Evolutionary conservation across 2,797 vertebrate species (phyloP), one percentile per base, ranked within the genome.

Genomic region (Sandelia bainsii): DNA sequence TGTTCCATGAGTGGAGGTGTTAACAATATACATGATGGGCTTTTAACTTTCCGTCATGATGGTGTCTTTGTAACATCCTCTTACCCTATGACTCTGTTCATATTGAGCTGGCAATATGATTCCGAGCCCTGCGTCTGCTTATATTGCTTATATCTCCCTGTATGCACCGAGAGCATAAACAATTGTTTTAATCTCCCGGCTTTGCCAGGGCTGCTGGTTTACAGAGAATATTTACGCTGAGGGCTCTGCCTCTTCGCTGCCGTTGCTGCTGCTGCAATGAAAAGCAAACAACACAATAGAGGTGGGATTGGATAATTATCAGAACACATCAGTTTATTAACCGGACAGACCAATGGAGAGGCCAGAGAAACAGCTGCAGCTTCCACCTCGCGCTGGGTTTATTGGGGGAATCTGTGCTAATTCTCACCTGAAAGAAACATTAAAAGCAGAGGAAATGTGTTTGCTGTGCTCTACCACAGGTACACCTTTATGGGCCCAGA

Each of bases 121-220:
- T 64, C 16, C 5, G 22, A 71, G 69, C 14, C 11, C 62, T 62
- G 58, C 44, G 37, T 52, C 72, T 45, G 71, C 54, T 62, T 46
- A 40, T 60, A 63, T 46, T 62, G 72, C 75, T 60, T 57, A 46
- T 51, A 70, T 17, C 20, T 60, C 56, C 49, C 39, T 5, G 3
- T 44, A 56, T 58, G 68, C 61, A 69, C 49, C 25, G 34, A 64
- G 52, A 74, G 51, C 51, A 77, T 64, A 78, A 83, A 75, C 66
- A 51, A 62, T 75, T 57, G 67, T 62, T 82, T 82, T 75, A 83
- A 81, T 80, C 69, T 77, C 69, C 3, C 1, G 5, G 16, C 54
- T 49, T 46, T 25, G 48, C 56, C 19, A 1, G 64, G 19, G 19
- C 29, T 44, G 61, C 12, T 59, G 54, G 48, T 79, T 78, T 72